Base-by-base conservation (phyloP, 2,113 vertebrate genomes). In the Artemisiospiza belli region DNA sequence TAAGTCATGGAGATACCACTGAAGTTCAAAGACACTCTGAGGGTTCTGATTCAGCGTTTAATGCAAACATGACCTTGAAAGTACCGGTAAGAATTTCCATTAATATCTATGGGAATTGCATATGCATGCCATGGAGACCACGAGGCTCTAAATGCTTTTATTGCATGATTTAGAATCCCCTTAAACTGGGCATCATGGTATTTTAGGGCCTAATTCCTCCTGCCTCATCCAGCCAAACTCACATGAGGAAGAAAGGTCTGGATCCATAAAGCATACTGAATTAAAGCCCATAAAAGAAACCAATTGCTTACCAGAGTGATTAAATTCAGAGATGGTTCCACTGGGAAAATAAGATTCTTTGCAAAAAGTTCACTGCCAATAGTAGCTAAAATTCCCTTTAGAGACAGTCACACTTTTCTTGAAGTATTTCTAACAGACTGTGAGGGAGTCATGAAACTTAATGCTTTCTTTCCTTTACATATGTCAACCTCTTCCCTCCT, bases 151-250 rank as follows among this genome's bases (percentile, higher is more conserved):
- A 93, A 83, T 86, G 82, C 68, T 83, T 93, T 94, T 88, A 93
- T 25, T 63, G 10, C 61, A 75, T 88, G 90, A 96, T 94, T 96
- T 93, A 96, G 68, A 78, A 81, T 35, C 13, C 21, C 44, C 41
- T 95, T 93, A 89, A 93, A 83, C 8, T 7, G 20, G 51, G 57
- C 37, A 92, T 49, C 75, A 49, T 35, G 25, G 33, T 93, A 61
- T 96, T 97, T 95, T 87, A 96, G 51, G 82, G 46, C 9, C 59
- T 95, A 95, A 91, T 95, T 88, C 49, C n/a, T 88, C 85, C 85
- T 0, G 0, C 46, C 22, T 96, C 52, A 84, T 46, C 46, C 64
- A 95, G 84, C 58, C 78, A 92, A 95, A 83, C 59, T 86, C 75
- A 86, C 72, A 90, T 17, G 47, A 94, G 68, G 72, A 90, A 69